Base-by-base conservation (phyloP, 35 echinoderm and acorn worm genomes). In the Strongylocentrotus purpuratus region DNA sequence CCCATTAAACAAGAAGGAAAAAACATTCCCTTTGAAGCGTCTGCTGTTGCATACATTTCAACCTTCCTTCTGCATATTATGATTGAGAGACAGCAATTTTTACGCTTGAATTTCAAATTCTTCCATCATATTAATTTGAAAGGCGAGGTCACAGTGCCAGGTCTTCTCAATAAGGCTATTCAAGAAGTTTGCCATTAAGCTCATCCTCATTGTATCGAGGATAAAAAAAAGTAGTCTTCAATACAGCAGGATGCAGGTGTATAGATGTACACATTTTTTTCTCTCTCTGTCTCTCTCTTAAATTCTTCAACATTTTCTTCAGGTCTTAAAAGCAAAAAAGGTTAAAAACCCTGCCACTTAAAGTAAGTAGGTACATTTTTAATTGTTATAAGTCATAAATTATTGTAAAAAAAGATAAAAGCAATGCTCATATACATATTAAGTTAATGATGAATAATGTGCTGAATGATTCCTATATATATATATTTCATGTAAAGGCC, bases 101-200 rank as follows among this genome's bases (percentile, higher is more conserved):
- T 28, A n/a, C 20, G 65, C 65, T 78, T 78, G 65, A 78, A 78
- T 78, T 78, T 78, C 65, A 78, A 78, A n/a, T 78, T 78, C 65
- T 78, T 78, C 6, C 65, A n/a, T 78, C 22, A 78, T 78, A 78
- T 78, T 25, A 25, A 78, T 78, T 28, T 78, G 65, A 78, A 78
- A 78, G 65, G 65, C 22, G 28, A n/a, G 65, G 65, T 78, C 65
- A 78, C 28, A 78, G 28, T 78, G 65, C 65, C 65, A 78, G 28
- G 22, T 78, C 65, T 78, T 25, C 65, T 78, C 65, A 78, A 78
- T 78, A n/a, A 78, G 8, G 65, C 65, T 78, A 31, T 78, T 78
- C 65, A 78, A 78, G 65, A 9, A 78, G 22, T 22, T n/a, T 78
- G 65, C 65, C 65, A 78, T 78, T 78, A 78, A 78, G 18, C 65